Evolutionary conservation across 2,113 vertebrate genomes (phyloP).

Genomic region (Phrynosoma platyrhinos): DNA sequence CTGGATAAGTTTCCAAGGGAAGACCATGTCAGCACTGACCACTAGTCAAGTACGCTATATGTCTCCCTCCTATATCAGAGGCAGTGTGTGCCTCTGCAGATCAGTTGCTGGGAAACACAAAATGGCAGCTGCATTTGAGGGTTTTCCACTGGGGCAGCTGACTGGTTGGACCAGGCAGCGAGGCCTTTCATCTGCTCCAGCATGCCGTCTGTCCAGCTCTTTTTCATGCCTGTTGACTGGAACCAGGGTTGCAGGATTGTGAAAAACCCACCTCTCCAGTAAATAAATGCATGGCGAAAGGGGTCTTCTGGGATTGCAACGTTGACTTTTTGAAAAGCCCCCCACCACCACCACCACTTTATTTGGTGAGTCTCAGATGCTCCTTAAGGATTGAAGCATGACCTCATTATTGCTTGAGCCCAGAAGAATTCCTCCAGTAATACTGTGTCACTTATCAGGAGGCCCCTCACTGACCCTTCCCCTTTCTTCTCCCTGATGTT

Average conservation of each 20-base stretch:
- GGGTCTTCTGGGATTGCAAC: slow-evolving; percentile 71
- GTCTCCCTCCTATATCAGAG: too few species aligned
- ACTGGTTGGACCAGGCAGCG: too few species aligned
- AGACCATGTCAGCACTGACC: too few species aligned
- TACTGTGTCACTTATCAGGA: slow-evolving; percentile 70
- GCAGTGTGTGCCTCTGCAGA: too few species aligned
- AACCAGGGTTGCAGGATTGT: slow-evolving; percentile 39
- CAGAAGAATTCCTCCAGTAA: slow-evolving; percentile 77
- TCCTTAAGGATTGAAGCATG: slow-evolving; percentile 80
- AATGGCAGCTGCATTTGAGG: too few species aligned
- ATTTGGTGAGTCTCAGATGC: slow-evolving; percentile 59
- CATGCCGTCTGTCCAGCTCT: slow-evolving; percentile 1
- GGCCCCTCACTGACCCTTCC: slow-evolving; percentile 43
- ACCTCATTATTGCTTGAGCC: slow-evolving; percentile 74
- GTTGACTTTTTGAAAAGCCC: slow-evolving; percentile 48
- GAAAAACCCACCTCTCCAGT: slow-evolving; percentile 67
- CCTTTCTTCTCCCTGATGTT: slow-evolving; percentile 58
- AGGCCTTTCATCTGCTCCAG: not conserved
- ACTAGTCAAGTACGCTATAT: too few species aligned
- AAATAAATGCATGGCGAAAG: slow-evolving; percentile 75
- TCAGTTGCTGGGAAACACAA: too few species aligned
- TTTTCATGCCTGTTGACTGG: not conserved
- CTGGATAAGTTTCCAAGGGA: too few species aligned
- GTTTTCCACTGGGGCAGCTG: too few species aligned
- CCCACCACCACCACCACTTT: slow-evolving; percentile 52